phyloP scores from a whole-genome alignment of 2,113 vertebrate species.

The Mormoops blainvillei region DNA sequence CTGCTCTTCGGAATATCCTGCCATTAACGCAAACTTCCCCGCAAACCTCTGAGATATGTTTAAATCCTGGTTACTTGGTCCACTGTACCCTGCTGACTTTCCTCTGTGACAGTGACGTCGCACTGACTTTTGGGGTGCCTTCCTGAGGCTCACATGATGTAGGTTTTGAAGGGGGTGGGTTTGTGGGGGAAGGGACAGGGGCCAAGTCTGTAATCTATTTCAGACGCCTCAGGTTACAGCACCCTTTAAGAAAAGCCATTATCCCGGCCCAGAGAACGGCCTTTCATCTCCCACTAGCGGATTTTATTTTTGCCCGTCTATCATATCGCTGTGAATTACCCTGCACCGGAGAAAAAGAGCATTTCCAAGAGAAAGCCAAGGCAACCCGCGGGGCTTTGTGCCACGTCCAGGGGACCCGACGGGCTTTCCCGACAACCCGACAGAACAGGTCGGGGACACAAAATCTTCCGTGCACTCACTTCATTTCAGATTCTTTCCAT shows the following conservation, averaged over 20 bases:
- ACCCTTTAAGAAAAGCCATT: not conserved
- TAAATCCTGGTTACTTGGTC: not conserved
- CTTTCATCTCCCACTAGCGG: not conserved
- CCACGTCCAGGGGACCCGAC: not conserved
- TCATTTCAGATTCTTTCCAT: constrained; percentile 50
- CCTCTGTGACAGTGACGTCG: not conserved
- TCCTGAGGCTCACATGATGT: not conserved
- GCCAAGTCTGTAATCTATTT: not conserved
- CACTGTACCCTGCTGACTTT: not conserved
- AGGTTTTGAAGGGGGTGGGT: not conserved
- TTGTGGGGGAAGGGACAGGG: rapidly evolving
- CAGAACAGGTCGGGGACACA: constrained; percentile 6
- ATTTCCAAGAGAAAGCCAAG: not conserved
- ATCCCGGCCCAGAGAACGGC: not conserved
- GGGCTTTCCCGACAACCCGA: constrained; percentile 14
- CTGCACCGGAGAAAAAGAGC: not conserved
- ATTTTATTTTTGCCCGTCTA: constrained; percentile 18
- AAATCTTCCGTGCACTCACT: constrained; percentile 31
- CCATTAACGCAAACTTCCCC: not conserved
- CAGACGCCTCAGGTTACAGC: not conserved
- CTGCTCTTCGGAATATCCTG: not conserved
- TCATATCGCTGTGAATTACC: not conserved
- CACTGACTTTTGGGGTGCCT: not conserved
- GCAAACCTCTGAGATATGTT: not conserved
- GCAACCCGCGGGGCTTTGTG: constrained; percentile 13